These are phyloP conservation scores for Phataginus tetradactyla DNA, from an alignment of 2,797 vertebrate species.

Conservation along the genomic window DNA sequence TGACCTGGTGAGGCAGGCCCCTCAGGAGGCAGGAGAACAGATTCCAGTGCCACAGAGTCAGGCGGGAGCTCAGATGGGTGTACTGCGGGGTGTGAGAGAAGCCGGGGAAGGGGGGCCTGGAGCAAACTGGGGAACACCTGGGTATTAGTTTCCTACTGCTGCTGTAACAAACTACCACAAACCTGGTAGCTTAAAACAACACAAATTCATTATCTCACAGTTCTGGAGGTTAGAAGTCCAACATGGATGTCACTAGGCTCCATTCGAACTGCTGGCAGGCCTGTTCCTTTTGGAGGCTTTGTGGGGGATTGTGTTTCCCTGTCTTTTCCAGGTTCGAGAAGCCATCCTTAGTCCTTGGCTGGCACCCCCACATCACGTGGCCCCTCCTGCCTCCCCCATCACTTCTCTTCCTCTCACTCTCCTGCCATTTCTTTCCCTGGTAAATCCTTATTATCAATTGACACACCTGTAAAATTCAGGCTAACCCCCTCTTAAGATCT, in stretches of 20 bases:
- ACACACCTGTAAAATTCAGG: background rate
- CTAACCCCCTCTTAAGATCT: background rate
- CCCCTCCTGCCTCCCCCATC: background rate
- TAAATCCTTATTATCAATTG: background rate
- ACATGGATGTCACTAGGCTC: background rate
- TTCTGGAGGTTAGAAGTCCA: background rate
- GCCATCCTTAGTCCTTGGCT: background rate
- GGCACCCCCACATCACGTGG: background rate
- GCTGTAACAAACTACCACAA: background rate
- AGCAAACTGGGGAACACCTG: background rate
- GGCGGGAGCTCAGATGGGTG: background rate
- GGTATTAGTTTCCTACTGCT: background rate
- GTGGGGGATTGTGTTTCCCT: background rate
- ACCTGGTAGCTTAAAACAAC: background rate
- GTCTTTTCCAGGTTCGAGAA: background rate
- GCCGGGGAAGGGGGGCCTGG: background rate
- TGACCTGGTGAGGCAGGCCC: background rate
- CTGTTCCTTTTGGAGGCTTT: background rate
- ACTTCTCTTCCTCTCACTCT: background rate
- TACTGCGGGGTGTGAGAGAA: background rate
- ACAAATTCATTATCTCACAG: background rate
- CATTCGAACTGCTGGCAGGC: background rate
- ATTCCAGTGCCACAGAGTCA: background rate
- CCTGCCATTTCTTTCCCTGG: background rate
- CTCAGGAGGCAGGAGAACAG: background rate